A percentile compares a stretch with the other conserved stretches of the same genome.
Conservation (phyloP, 2,113 vertebrate genomes). For the Cathartes aura region DNA sequence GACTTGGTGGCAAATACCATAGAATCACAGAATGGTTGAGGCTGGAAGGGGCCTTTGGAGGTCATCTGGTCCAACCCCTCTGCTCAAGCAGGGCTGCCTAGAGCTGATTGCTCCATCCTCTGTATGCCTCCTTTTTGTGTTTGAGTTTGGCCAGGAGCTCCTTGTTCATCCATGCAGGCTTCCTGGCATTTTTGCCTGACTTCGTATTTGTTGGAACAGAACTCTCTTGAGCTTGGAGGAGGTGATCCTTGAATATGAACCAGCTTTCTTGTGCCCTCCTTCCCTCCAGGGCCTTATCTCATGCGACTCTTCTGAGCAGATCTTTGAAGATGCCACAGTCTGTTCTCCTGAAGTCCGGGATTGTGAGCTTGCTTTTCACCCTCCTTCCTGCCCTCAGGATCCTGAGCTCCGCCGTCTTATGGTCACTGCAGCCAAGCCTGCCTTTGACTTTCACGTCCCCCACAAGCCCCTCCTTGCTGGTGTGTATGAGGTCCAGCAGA, state of each 20-base stretch:
- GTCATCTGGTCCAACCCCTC: fast-evolving
- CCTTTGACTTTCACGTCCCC: neutral
- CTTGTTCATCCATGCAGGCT: neutral
- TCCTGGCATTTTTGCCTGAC: neutral
- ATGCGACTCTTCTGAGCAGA: fast-evolving
- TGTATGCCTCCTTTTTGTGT: neutral
- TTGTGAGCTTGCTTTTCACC: neutral
- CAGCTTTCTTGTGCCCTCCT: neutral
- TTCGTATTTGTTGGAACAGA: neutral
- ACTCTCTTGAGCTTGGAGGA: neutral
- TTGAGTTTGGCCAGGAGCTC: neutral
- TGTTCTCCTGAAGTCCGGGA: neutral
- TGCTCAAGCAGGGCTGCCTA: neutral
- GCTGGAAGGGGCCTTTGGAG: neutral
- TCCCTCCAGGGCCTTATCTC: neutral
- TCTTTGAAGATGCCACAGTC: neutral
- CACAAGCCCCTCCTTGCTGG: neutral
- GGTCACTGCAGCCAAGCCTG: neutral
- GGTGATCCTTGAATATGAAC: neutral
- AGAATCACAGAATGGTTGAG: neutral
- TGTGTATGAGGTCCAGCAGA: neutral
- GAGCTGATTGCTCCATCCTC: fast-evolving
- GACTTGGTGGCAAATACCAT: fast-evolving
- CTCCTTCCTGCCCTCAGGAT: neutral
- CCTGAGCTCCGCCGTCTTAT: neutral